Percentiles rank a stretch among this genome's conserved stretches.
These are phyloP conservation scores for Meda fulgida DNA, from an alignment of 2,797 vertebrate genomes.

Conservation along the genomic window DNA sequence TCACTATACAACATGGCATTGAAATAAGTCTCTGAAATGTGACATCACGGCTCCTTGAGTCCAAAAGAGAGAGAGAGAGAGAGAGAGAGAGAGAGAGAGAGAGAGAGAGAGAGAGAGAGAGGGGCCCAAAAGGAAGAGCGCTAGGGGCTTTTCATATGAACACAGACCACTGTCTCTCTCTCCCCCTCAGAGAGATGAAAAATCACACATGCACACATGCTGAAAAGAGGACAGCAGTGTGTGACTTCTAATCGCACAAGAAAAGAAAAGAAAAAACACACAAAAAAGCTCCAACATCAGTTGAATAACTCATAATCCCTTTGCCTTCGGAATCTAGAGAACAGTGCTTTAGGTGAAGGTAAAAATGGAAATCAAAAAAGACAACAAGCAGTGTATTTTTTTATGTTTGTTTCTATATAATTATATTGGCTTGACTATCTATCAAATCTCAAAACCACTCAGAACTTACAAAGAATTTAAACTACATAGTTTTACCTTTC, in stretches of 20 bases:
- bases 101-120: too few relatives aligned
- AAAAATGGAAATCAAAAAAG: not conserved
- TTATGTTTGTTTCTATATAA: not conserved
- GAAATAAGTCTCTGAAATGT: conserved; percentile 37
- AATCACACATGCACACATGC: conserved; percentile 8
- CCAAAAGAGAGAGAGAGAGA: not conserved
- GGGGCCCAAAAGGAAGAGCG: not conserved
- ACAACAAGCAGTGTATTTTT: not conserved
- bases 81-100: not conserved
- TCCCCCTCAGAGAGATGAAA: not conserved
- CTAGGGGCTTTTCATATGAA: conserved; percentile 29
- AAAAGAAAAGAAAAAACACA: not conserved
- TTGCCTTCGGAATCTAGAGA: not conserved
- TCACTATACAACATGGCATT: conserved; percentile 14
- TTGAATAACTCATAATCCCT: not conserved
- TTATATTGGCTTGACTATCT: not conserved
- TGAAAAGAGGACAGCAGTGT: not conserved
- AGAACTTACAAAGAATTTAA: not conserved
- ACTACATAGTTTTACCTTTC: not conserved
- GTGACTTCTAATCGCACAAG: conserved; percentile 18
- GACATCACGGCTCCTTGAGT: conserved; percentile 18
- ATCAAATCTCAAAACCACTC: not conserved
- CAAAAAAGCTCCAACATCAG: not conserved
- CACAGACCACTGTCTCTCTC: not conserved
- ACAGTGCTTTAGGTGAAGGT: not conserved